These are phyloP conservation scores for Peromyscus eremicus DNA, from an alignment of 2,797 vertebrate species.

Conservation along the genomic window DNA sequence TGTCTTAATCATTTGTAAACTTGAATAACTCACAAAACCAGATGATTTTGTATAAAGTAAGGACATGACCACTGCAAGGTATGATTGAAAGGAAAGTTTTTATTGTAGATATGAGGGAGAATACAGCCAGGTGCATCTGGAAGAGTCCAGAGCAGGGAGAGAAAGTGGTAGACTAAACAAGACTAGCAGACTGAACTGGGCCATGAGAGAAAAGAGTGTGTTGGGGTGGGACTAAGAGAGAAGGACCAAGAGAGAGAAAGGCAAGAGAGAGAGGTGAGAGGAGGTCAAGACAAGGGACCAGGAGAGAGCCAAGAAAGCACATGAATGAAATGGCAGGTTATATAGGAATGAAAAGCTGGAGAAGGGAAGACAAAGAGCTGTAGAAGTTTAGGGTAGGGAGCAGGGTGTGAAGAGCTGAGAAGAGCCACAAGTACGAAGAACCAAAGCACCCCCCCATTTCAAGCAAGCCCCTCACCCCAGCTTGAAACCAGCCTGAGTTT, in stretches of 20 bases:
- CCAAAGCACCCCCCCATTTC: too few relatives aligned
- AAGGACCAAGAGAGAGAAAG: neutral
- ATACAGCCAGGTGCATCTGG: neutral
- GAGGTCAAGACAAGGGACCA: neutral
- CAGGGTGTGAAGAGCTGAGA: neutral
- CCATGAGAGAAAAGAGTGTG: neutral
- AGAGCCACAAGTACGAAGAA: neutral
- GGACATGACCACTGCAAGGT: neutral
- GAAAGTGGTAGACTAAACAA: neutral
- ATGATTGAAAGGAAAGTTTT: neutral
- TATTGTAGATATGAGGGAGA: neutral
- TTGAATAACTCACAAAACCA: neutral
- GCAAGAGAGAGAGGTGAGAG: too few relatives aligned
- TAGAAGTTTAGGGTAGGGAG: neutral
- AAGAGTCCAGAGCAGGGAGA: neutral
- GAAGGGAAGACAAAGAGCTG: neutral
- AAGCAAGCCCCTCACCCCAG: too few relatives aligned
- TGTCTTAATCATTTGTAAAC: neutral
- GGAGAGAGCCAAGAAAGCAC: neutral
- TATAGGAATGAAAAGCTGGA: neutral
- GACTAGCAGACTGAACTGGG: neutral
- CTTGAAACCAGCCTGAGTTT: too few relatives aligned
- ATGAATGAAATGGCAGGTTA: neutral
- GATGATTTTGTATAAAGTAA: neutral
- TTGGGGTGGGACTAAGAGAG: neutral